Percentiles rank a stretch among this genome's conserved stretches.
Conservation (phyloP, 2,888 invertebrate species). For the Folsomia manolachei region DNA sequence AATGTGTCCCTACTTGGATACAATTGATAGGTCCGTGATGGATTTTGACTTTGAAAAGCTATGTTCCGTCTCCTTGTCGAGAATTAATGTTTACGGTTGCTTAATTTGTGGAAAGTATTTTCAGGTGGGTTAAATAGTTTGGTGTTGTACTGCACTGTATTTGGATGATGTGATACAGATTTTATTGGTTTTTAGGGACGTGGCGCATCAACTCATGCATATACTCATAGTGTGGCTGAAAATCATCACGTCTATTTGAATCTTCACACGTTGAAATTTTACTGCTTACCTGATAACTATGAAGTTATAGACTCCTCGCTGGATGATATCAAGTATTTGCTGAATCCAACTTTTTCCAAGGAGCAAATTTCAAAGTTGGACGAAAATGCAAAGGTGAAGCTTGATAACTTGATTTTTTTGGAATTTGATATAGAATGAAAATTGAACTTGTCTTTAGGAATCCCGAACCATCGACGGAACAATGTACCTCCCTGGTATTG, state of each 20-base stretch:
- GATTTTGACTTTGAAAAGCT: slow-evolving; percentile 99
- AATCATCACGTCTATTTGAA: slow-evolving; percentile 98
- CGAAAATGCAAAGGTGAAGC: slow-evolving; percentile 64
- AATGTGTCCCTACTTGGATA: slow-evolving; percentile 94
- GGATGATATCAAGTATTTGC: slow-evolving; percentile 96
- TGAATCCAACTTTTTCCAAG: slow-evolving; percentile 91
- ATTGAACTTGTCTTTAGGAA: slow-evolving; percentile 56
- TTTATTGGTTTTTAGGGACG: slow-evolving; percentile 66
- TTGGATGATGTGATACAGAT: not conserved
- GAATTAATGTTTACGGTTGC: slow-evolving; percentile 99
- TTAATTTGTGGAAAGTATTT: slow-evolving; percentile 99
- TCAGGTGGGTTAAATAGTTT: slow-evolving; percentile 57
- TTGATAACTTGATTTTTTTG: slow-evolving; percentile 6
- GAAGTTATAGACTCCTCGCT: slow-evolving; percentile 96
- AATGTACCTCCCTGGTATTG: slow-evolving; percentile 94
- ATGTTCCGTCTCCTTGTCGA: slow-evolving; percentile 94
- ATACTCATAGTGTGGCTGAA: slow-evolving; percentile 97
- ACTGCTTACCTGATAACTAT: slow-evolving; percentile 98
- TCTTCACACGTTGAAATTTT: slow-evolving; percentile 92
- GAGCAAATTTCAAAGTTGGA: slow-evolving; percentile 81
- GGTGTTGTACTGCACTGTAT: not conserved
- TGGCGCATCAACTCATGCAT: slow-evolving; percentile 97
- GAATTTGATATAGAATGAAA: not conserved
- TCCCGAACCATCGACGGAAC: slow-evolving; percentile 95
- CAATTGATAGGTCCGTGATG: slow-evolving; percentile 91